phyloP scores from a whole-genome alignment of 2,113 vertebrate species.

The Narcine bancroftii region DNA sequence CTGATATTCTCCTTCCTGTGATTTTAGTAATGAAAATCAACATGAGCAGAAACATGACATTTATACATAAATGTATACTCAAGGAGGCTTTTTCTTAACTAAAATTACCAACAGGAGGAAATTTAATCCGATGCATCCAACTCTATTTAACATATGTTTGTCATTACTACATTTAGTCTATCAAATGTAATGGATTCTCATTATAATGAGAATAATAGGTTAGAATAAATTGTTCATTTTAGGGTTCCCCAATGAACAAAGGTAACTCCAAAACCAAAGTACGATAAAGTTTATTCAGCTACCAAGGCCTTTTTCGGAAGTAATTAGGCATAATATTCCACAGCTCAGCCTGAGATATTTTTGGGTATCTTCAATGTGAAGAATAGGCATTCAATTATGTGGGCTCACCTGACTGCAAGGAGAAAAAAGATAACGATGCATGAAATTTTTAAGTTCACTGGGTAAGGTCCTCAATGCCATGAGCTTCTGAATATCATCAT shows the following conservation, averaged over 20 bases:
- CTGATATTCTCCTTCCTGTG: not conserved
- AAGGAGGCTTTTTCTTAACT: not conserved
- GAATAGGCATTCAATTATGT: no score
- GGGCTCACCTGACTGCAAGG: not conserved
- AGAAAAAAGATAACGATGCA: not conserved
- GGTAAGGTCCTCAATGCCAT: not conserved
- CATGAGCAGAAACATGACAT: not conserved
- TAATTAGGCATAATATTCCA: not conserved
- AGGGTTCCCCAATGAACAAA: not conserved
- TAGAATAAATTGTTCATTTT: not conserved
- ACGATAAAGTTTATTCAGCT: not conserved
- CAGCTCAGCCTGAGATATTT: not conserved
- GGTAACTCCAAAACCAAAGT: not conserved
- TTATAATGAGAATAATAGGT: no score
- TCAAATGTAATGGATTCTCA: not conserved
- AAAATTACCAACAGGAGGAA: not conserved
- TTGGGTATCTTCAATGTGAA: not conserved
- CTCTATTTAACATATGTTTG: constrained; percentile 18
- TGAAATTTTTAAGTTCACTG: not conserved
- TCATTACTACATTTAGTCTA: not conserved
- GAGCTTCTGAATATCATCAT: not conserved
- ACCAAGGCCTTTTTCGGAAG: not conserved
- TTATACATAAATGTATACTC: constrained; percentile 8
- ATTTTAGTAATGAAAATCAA: not conserved
- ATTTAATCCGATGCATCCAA: not conserved